A percentile compares a stretch with the other conserved stretches of the same genome.
Evolutionary conservation across 2,113 vertebrate species (phyloP).

Genomic region (Anarhynchus alexandrinus): DNA sequence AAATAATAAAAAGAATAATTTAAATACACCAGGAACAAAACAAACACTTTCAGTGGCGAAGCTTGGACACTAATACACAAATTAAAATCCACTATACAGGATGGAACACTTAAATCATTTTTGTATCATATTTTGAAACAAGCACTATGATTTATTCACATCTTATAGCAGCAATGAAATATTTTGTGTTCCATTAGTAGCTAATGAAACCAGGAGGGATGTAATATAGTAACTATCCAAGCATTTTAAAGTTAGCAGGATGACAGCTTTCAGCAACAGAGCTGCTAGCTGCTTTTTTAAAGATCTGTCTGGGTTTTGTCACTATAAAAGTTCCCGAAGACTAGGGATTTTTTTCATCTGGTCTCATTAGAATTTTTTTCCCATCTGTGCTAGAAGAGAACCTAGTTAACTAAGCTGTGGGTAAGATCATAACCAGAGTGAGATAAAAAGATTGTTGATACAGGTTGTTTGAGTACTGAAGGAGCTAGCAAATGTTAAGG

Average conservation of each 20-base stretch:
- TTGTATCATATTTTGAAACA: background rate
- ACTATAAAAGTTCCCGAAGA: background rate
- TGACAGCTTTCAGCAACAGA: background rate
- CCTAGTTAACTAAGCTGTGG: background rate
- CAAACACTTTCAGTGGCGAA: background rate
- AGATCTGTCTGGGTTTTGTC: background rate
- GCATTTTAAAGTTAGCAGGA: background rate
- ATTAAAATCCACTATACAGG: background rate
- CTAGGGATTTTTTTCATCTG: background rate
- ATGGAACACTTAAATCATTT: background rate
- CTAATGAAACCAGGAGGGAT: background rate
- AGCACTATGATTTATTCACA: background rate
- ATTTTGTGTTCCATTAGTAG: background rate
- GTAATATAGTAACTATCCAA: background rate
- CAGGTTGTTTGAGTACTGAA: background rate
- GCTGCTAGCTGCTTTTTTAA: background rate
- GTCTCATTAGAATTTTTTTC: background rate
- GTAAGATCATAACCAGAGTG: background rate
- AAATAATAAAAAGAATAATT: background rate
- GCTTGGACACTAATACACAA: background rate
- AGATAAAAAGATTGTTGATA: background rate
- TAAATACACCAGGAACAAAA: background rate
- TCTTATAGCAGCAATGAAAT: background rate
- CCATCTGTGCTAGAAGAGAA: background rate
- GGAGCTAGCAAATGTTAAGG: background rate